phyloP scores from a whole-genome alignment of 2,113 vertebrate species.

The Boulengeromyrus knoepffleri region DNA sequence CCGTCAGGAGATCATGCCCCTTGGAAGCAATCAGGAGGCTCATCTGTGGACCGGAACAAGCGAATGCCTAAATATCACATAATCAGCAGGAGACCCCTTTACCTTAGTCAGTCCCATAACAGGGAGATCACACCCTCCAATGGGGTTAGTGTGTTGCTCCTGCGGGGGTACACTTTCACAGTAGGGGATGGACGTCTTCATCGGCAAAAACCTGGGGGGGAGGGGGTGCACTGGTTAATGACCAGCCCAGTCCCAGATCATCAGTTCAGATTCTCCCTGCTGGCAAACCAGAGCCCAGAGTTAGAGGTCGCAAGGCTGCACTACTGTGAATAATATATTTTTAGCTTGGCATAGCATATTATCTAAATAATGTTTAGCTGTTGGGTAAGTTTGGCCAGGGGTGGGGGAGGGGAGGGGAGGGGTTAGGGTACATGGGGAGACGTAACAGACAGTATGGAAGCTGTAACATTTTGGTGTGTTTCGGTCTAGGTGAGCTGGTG shows the following conservation, averaged over 20 bases:
- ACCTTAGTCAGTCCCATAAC: not conserved
- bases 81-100: not conserved
- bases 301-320: not conserved
- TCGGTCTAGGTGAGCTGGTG: slow-evolving; percentile 37
- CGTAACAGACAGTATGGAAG: slow-evolving; percentile 53
- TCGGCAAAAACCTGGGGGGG: no score
- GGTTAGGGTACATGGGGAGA: slow-evolving; percentile 24
- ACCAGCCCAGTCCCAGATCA: not conserved
- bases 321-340: slow-evolving; percentile 25
- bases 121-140: not conserved
- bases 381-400: slow-evolving; percentile 29
- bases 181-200: no score
- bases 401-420: slow-evolving; percentile 13
- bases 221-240: not conserved
- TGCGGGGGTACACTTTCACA: no score
- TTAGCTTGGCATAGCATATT: slow-evolving; percentile 36
- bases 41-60: not conserved
- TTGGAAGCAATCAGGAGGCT: not conserved
- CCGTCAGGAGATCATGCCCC: not conserved
- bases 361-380: slow-evolving; percentile 29
- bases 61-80: not conserved
- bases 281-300: not conserved
- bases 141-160: no score
- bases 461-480: slow-evolving; percentile 51
- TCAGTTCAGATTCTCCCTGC: not conserved